Evolutionary conservation across 2,113 vertebrate species (phyloP), one percentile per base, ranked within the genome.

Genomic region (Cyphomyrus plagiostoma): DNA sequence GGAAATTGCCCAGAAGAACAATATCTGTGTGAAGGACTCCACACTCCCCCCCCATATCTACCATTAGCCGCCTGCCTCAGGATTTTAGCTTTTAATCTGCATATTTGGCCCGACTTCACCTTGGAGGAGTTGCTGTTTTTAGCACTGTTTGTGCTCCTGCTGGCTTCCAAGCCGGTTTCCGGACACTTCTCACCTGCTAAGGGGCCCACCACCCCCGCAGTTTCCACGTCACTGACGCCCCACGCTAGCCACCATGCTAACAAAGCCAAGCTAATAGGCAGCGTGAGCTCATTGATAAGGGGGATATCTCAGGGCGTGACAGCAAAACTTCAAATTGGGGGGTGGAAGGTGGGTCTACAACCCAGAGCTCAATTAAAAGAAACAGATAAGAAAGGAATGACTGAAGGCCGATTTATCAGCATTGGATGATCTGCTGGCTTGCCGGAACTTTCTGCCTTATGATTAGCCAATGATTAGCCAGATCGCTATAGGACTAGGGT

Each of bases 1-100:
- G 86, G 52, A 90, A 90, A 90, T 90, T 82, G 45, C n/a, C 86
- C 89, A 90, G 42, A 83, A 84, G 88, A 88, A 84, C 58, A 9
- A 58, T 88, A 83, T 83, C 86, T 45, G 19, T 62, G 21, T 39
- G 82, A 49, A 45, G 74, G 89, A n/a, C 89, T 46, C 19, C 1
- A 42, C 86, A 84, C 15, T 19, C 39, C n/a, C 35, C 13, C 23
- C 89, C 35, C 26, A 8, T n/a, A 39, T 77, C 48, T 45, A 23
- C 70, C 26, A 10, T 42, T 48, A 53, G 86, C 70, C 52, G 49
- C 42, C 87, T 30, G 42, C 35, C 52, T 23, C 48, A 80, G 89
- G 82, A 35, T 85, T 11, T 89, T 62, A 30, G 26, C 82, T 42
- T 46, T 84, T 84, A 89, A 89, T 84, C 80, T 89, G 30, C 77